Percentiles rank a stretch among this genome's conserved stretches.
Conservation (phyloP, 2,113 vertebrate species). For the Alaudala cheleensis region DNA sequence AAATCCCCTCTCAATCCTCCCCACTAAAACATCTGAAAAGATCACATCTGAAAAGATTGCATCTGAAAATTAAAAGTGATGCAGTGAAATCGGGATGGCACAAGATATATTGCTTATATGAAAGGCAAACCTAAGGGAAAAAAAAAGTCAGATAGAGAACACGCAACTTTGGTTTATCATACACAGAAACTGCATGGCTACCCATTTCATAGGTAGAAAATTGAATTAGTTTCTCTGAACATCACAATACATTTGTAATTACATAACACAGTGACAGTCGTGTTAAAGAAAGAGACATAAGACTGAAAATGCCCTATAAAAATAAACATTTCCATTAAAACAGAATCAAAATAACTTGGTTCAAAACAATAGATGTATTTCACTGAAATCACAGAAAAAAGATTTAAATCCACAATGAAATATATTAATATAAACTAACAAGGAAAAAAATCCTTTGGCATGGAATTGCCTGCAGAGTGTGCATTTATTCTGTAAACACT, state of each 20-base stretch:
- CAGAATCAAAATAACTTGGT: not conserved
- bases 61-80: slow-evolving; percentile 34
- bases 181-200: slow-evolving; percentile 6
- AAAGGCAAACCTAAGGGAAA: slow-evolving; percentile 26
- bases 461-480: slow-evolving; percentile 41
- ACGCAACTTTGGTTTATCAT: not conserved
- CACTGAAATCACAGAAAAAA: slow-evolving; percentile 11
- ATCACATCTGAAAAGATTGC: slow-evolving; percentile 22
- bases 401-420: slow-evolving; percentile 38
- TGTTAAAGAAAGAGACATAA: not conserved
- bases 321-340: not conserved
- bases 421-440: slow-evolving; percentile 47
- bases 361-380: not conserved
- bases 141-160: not conserved
- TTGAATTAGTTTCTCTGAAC: not conserved
- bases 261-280: not conserved
- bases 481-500: slow-evolving; percentile 70
- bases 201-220: slow-evolving; percentile 22
- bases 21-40: slow-evolving; percentile 43
- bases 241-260: not conserved
- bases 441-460: slow-evolving; percentile 52
- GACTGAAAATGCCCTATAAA: slow-evolving; percentile 9
- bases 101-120: not conserved
- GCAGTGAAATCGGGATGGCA: not conserved
- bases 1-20: not conserved